phyloP scores from a whole-genome alignment of 2,888 invertebrate species.

The Apamea anceps region DNA sequence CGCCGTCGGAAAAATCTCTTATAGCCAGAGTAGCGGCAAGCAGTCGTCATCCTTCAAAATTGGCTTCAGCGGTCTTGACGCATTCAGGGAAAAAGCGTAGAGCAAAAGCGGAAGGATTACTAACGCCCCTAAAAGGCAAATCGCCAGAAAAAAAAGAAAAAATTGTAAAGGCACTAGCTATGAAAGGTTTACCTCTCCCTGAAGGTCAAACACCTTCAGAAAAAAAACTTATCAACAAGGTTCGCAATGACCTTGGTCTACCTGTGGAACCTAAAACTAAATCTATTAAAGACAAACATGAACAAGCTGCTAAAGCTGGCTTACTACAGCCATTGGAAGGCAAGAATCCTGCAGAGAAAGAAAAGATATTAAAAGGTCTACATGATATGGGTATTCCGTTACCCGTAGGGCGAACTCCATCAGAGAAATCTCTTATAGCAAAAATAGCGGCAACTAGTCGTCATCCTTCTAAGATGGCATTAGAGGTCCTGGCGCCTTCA shows the following conservation, averaged over 20 bases:
- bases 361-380: conserved; percentile 50
- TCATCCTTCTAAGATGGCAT: too few relatives aligned
- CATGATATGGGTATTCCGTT: conserved; percentile 53
- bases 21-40: conserved; percentile 37
- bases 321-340: conserved; percentile 61
- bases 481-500: too few relatives aligned
- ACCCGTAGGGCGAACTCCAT: conserved; percentile 21
- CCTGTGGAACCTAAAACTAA: conserved; percentile 50
- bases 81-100: conserved; percentile 8
- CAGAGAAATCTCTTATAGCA: too few relatives aligned
- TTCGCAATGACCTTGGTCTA: conserved; percentile 59
- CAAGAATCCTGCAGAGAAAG: conserved; percentile 68
- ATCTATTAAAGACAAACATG: conserved; percentile 58
- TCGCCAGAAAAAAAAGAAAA: conserved; percentile 58
- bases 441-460: too few relatives aligned
- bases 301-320: conserved; percentile 62
- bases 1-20: conserved; percentile 61
- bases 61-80: accelerated
- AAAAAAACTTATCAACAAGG: conserved; percentile 45
- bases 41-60: neutral
- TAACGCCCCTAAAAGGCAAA: conserved; percentile 28
- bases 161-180: conserved; percentile 61
- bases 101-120: conserved; percentile 12
- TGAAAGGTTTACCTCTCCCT: conserved; percentile 66
- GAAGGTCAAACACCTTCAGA: conserved; percentile 66